Percentiles rank a stretch among this genome's conserved stretches.
These are phyloP conservation scores for Heliothis virescens DNA, from an alignment of 1,140 invertebrate species.

Conservation along the genomic window DNA sequence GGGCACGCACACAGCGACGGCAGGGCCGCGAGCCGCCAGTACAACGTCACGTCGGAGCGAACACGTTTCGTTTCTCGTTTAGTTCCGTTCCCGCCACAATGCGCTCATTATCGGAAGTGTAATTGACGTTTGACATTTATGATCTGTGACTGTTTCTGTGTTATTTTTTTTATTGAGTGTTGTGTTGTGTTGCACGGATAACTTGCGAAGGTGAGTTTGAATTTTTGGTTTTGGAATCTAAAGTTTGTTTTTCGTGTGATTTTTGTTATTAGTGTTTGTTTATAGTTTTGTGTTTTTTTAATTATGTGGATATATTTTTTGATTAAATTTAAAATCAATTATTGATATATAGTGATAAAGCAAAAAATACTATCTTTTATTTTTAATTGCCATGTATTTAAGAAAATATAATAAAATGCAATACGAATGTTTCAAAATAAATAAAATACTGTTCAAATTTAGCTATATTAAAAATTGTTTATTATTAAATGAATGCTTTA, in stretches of 20 bases:
- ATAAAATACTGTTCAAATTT: no score
- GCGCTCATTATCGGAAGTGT: slow-evolving; percentile 48
- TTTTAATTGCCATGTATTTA: no score
- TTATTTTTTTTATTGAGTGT: slow-evolving; percentile 52
- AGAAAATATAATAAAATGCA: no score
- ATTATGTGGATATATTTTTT: background rate
- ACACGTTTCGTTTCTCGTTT: slow-evolving; percentile 51
- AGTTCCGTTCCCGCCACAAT: slow-evolving; percentile 68
- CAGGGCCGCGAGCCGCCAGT: slow-evolving; percentile 52
- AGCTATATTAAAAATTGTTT: no score
- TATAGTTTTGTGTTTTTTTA: background rate
- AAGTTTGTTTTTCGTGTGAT: slow-evolving; percentile 1
- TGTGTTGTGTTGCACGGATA: slow-evolving; percentile 40
- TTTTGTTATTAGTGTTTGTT: background rate
- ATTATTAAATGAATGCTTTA: no score
- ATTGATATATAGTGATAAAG: no score
- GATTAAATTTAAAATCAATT: no score
- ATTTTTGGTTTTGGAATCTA: no score
- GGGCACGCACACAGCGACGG: slow-evolving; percentile 56
- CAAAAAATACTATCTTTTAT: no score
- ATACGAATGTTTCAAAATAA: no score
- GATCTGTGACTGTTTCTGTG: slow-evolving; percentile 59
- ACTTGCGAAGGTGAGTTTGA: slow-evolving; percentile 26
- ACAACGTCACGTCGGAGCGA: slow-evolving; percentile 54
- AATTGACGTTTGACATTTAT: slow-evolving; percentile 70